phyloP scores from a whole-genome alignment of 1,140 invertebrate genomes.

The Magallana ariakensis region DNA sequence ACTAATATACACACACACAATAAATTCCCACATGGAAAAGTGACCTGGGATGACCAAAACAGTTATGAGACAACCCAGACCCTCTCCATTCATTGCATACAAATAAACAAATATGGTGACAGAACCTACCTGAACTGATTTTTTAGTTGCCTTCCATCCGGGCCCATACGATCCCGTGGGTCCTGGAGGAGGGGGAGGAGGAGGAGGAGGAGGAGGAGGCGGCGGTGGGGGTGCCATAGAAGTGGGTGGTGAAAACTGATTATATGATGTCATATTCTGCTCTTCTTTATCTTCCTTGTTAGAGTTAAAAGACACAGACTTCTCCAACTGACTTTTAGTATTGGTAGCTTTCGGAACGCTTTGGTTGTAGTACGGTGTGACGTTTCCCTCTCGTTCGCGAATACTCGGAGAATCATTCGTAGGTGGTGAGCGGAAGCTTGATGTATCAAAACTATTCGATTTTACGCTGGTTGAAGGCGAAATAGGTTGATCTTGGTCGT shows the following conservation, averaged over 20 bases:
- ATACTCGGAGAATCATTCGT: conserved; percentile 26
- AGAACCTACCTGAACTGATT: background rate
- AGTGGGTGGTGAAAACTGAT: conserved; percentile 57
- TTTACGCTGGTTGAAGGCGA: conserved; percentile 45
- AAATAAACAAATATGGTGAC: background rate
- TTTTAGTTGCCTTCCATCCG: background rate
- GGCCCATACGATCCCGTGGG: conserved; percentile 33
- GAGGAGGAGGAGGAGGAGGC: conserved; percentile 66
- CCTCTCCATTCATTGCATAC: too few species aligned
- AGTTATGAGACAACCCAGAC: too few species aligned
- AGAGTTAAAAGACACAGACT: background rate
- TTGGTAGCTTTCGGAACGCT: conserved; percentile 17
- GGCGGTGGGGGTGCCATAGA: conserved; percentile 65
- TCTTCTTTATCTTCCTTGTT: background rate
- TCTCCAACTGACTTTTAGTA: background rate
- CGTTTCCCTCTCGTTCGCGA: background rate
- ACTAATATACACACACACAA: too few species aligned
- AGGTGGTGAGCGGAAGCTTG: conserved; percentile 22
- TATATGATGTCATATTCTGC: conserved; percentile 24
- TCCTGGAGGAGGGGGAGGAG: conserved; percentile 66
- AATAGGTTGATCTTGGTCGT: conserved; percentile 49
- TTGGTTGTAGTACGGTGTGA: conserved; percentile 10
- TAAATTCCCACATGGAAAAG: too few species aligned
- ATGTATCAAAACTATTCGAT: conserved; percentile 5
- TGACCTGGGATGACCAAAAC: too few species aligned